Base-by-base conservation (phyloP, 2,888 invertebrate species). In the Elmis aenea region DNA sequence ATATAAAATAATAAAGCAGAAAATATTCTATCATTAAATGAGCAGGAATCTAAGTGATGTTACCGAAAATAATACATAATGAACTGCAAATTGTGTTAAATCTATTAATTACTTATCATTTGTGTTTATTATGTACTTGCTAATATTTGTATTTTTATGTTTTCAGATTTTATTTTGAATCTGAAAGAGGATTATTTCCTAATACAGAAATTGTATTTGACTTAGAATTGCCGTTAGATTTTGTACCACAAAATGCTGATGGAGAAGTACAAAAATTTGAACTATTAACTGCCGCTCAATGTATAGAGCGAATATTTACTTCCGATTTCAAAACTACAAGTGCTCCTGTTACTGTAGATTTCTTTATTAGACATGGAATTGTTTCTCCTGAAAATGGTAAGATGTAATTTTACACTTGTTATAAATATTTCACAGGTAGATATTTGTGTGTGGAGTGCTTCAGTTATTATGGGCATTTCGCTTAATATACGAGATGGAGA, bases 151-250 rank as follows among this genome's bases (percentile, higher is more conserved):
- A 9, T 4, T 26, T 28, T 13, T 26, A 13, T 25, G 14, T 33
- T 46, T 42, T 28, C 31, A 85, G 85, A 58, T 84, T 93, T 67
- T 91, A 85, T 65, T 93, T 88, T 65, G 92, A 93, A 69, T 91
- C 91, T 64, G 91, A 92, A 66, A 76, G 90, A 55, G 95, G 95
- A 1, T 69, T 96, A 21, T 92, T 92, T 60, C 93, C 95, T 9
- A 94, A 95, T 65, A 92, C 91, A 2, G 91, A 94, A 64, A 94
- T 90, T 68, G 86, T 93, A 13, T 94, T 86, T 65, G 95, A 95
- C 67, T 72, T 95, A 52, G 91, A 93, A 70, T 71, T 95, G 54
- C 94, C 95, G 9, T 64, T 81, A 33, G 90, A 91, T 62, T 95
- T 95, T 70, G 72, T 81, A 48, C 95, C 95, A n/a, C 81, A 80